Conservation (phyloP, 2,797 vertebrate species). For the Atherinosoma microstoma region DNA sequence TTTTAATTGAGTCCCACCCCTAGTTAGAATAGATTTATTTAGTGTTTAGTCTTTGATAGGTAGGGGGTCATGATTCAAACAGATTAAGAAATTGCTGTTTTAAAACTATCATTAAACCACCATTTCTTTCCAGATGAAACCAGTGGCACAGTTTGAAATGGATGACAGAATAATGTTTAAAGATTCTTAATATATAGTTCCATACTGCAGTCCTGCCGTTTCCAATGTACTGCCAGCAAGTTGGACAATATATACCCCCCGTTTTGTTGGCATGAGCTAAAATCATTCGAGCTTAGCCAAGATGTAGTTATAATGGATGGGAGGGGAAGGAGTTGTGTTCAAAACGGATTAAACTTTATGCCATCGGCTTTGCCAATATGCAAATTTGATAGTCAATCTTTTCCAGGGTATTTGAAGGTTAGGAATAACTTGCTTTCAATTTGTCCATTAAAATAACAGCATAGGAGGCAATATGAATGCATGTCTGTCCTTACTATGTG, state of each 20-base stretch:
- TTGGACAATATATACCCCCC: conserved; percentile 49
- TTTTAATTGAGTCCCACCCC: too few species aligned
- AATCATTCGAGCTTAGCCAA: conserved; percentile 55
- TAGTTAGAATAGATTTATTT: background rate
- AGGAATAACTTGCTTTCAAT: conserved; percentile 31
- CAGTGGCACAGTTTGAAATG: conserved; percentile 4
- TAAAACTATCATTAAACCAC: background rate
- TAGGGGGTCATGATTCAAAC: background rate
- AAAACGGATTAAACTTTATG: conserved; percentile 45
- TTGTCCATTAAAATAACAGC: background rate
- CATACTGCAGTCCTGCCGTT: conserved; percentile 40
- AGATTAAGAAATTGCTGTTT: background rate
- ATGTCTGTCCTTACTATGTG: background rate
- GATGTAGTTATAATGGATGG: conserved; percentile 52
- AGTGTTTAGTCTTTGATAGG: background rate
- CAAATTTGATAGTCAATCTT: conserved; percentile 40
- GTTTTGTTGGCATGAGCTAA: conserved; percentile 52
- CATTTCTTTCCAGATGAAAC: conserved; percentile 6
- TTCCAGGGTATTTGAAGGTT: conserved; percentile 37
- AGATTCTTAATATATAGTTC: background rate
- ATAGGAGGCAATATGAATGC: background rate
- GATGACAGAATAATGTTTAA: background rate
- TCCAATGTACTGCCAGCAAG: conserved; percentile 44
- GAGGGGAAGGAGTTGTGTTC: conserved; percentile 26
- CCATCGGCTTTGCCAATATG: conserved; percentile 39